Base-by-base conservation (phyloP, 2,113 vertebrate genomes). In the Picathartes gymnocephalus region DNA sequence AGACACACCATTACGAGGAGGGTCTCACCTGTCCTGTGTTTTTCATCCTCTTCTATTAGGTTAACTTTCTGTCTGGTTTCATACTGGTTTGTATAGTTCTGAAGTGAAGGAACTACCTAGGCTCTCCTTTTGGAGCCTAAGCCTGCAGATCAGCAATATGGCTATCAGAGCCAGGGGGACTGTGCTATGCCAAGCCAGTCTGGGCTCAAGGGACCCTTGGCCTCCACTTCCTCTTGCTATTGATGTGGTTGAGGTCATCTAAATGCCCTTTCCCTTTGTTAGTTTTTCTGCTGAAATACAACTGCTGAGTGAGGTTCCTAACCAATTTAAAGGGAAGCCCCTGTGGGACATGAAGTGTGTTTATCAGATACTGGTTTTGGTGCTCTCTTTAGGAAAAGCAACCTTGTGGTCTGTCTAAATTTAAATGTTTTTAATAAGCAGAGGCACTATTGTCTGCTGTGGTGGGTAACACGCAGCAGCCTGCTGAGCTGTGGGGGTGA, bases 21-120 rank as follows among this genome's bases (percentile, higher is more conserved):
- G 10, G 18, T 9, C 50, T 72, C 3, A 2, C 33, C 35, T 60
- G 30, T 50, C 58, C 50, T 2, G 2, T 5, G 1, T 22, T 0
- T 2, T 47, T 92, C 35, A 16, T 70, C 17, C 15, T 60, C n/a
- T 61, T 45, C 37, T 42, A 9, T 42, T 24, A 56, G 25, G 13
- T 47, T n/a, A 31, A n/a, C 11, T 31, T 86, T 65, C 30, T 71
- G 9, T 51, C 61, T 47, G 66, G 2, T 47, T 70, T 71, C 47
- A 16, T 7, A 15, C 39, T 30, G 19, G 19, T 76, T 78, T 44
- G 22, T 31, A 10, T 13, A 30, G 69, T 6, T 81, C 73, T 35
- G 31, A 72, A 71, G 15, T 15, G 39, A 58, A 84, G 56, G 47
- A 77, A 16, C 30, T 73, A 11, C 15, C 10, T 2, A 18, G 18